Base-by-base conservation (phyloP, 2,888 invertebrate genomes). In the Parnassius orleans region DNA sequence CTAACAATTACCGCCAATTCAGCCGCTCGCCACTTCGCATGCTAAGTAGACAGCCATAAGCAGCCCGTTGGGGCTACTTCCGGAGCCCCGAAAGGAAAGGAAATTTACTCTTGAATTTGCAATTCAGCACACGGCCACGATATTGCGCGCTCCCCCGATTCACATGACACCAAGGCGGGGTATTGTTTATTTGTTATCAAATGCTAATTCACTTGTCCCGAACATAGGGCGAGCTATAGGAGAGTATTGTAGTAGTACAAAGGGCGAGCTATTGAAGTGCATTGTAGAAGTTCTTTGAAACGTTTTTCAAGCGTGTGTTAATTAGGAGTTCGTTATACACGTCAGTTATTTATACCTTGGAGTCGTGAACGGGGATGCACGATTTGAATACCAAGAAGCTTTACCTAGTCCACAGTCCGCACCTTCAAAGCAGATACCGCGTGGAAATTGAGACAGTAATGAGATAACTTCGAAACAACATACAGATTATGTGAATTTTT, bases 31-130 rank as follows among this genome's bases (percentile, higher is more conserved):
- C 71, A 67, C 64, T 70, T 65, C 76, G 88, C 81, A 89, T 87
- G 79, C 77, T 78, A 86, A 83, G 72, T 75, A 77, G 73, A 72
- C 68, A 66, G 66, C 81, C 77, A 75, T 85, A 83, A 75, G 71
- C 70, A 75, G 75, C 68, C 60, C 72, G 68, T 33, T 72, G 74
- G 68, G 69, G 72, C 73, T 70, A 87, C 86, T 90, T 90, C 90
- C 90, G 90, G 75, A 84, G 80, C 79, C 79, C 82, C 77, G 75
- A 86, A 89, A 84, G 89, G 88, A 83, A 85, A 81, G 84, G 88
- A 89, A 89, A 87, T 86, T 83, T 82, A 84, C 81, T 80, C 71
- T 75, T 75, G 62, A 79, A 81, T 80, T 85, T 81, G 78, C 72
- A 66, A 89, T 90, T 87, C 89, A 61, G 66, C 64, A 68, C 87